Percentiles rank a stretch among this genome's conserved stretches.
These are phyloP conservation scores for Notolepis coatsorum DNA, from an alignment of 2,797 vertebrate genomes.

Conservation along the genomic window DNA sequence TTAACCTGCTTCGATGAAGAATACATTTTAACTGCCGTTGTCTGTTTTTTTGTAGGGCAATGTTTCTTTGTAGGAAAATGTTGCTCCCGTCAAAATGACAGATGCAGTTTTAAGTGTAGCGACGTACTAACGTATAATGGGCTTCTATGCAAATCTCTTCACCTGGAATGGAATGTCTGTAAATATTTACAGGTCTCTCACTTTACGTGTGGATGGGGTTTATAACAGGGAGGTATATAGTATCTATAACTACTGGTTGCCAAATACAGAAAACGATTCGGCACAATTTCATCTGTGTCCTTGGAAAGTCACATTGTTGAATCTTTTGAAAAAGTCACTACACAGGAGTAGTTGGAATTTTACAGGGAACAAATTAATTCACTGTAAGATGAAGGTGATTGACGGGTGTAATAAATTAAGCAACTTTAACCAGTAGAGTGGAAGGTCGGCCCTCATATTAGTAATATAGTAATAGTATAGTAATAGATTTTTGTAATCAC, in stretches of 20 bases:
- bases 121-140: conserved; percentile 80
- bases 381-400: conserved; percentile 68
- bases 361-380: conserved; percentile 66
- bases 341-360: conserved; percentile 60
- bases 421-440: conserved; percentile 62
- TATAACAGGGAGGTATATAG: conserved; percentile 74
- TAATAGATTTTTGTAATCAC: too few relatives aligned
- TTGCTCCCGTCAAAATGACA: conserved; percentile 70
- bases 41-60: conserved; percentile 64
- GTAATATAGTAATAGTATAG: too few relatives aligned
- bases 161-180: conserved; percentile 80
- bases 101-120: conserved; percentile 72
- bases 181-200: conserved; percentile 71
- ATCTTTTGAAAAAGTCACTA: conserved; percentile 55
- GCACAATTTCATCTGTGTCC: conserved; percentile 60
- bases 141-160: conserved; percentile 85
- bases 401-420: conserved; percentile 56
- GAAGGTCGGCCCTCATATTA: too few relatives aligned
- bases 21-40: conserved; percentile 68
- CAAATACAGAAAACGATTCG: conserved; percentile 73
- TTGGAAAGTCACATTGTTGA: conserved; percentile 54
- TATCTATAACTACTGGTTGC: conserved; percentile 76
- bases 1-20: conserved; percentile 62
- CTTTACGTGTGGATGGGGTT: conserved; percentile 67
- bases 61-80: conserved; percentile 63